Evolutionary conservation across 2,797 vertebrate species (phyloP), one percentile per base, ranked within the genome.

Genomic region (Chrysocyon brachyurus): DNA sequence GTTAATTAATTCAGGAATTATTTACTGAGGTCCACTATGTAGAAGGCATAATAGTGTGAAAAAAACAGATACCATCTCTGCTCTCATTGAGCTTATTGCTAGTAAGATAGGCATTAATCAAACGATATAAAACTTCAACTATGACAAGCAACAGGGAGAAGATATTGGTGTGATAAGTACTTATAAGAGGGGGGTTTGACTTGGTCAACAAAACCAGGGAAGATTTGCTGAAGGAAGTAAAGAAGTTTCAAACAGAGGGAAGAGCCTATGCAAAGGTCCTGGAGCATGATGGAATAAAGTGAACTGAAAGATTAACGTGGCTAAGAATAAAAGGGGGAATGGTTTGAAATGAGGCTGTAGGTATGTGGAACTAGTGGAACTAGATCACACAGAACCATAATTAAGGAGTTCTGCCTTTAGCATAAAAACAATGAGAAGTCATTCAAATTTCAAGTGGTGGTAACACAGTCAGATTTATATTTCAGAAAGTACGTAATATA

Each of bases 381-480:
- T n/a, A 84, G 63, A 70, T 7, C 72, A 75, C 15, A 49, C 72
- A 49, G 40, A 75, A 49, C 73, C 52, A 85, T 22, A 87, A 82
- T 92, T 61, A 91, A 91, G 49, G 57, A 73, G 14, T 91, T 85
- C 78, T 77, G 49, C 75, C 19, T 92, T 85, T 81, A 94, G 52
- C 68, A 86, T 75, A 90, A 84, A 94, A 91, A n/a, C 9, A 92
- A 63, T 64, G 63, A 86, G 36, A 92, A 85, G 66, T 93, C 84
- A 93, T 64, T 82, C 33, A 63, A 93, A 59, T 88, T 97, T 94
- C 40, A 78, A 93, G 63, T 0, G 1, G 31, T 3, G 33, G 24
- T 40, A 17, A 93, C 15, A 95, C 2, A 14, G 84, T 77, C 24
- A 82, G 54, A 93, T 96, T 87, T 63, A 19, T 28, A 52, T 87